phyloP scores from a whole-genome alignment of 2,113 vertebrate species.

The Semicossyphus pulcher region DNA sequence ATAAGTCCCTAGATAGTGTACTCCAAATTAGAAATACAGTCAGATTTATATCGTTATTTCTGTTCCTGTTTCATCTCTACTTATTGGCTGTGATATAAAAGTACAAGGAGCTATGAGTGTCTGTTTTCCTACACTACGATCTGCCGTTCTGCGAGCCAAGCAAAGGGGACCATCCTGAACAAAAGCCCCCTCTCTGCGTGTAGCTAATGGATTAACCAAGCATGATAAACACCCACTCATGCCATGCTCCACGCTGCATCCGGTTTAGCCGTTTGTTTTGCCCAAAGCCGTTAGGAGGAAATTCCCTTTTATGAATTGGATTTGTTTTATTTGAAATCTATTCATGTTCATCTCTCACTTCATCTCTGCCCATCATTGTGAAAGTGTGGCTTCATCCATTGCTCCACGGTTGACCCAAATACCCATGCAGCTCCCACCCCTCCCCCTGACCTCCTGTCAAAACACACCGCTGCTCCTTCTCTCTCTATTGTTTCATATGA shows the following conservation, averaged over 20 bases:
- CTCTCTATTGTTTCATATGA: constrained; percentile 55
- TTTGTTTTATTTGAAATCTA: background rate
- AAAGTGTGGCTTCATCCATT: constrained; percentile 55
- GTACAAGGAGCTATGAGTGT: constrained; percentile 8
- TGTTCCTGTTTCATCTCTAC: background rate
- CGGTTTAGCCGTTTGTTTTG: constrained; percentile 23
- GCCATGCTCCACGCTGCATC: constrained; percentile 33
- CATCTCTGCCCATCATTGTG: constrained; percentile 48
- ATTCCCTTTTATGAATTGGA: constrained; percentile 7
- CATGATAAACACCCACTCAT: constrained; percentile 61
- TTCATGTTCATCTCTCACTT: constrained; percentile 2
- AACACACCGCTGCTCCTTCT: constrained; percentile 50
- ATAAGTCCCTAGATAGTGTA: background rate
- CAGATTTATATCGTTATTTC: background rate
- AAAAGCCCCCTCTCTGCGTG: constrained; percentile 72
- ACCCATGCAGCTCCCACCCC: constrained; percentile 62
- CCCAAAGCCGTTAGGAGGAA: background rate
- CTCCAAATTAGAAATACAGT: constrained; percentile 4
- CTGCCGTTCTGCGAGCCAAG: constrained; percentile 46
- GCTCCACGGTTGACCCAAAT: constrained; percentile 77
- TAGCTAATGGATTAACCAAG: constrained; percentile 79
- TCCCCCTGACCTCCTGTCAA: constrained; percentile 66
- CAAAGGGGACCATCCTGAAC: constrained; percentile 64
- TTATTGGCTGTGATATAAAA: constrained; percentile 1
- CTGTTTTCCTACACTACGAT: constrained; percentile 17